Conservation (phyloP, 2,113 vertebrate species). For the Thamnaconus septentrionalis region DNA sequence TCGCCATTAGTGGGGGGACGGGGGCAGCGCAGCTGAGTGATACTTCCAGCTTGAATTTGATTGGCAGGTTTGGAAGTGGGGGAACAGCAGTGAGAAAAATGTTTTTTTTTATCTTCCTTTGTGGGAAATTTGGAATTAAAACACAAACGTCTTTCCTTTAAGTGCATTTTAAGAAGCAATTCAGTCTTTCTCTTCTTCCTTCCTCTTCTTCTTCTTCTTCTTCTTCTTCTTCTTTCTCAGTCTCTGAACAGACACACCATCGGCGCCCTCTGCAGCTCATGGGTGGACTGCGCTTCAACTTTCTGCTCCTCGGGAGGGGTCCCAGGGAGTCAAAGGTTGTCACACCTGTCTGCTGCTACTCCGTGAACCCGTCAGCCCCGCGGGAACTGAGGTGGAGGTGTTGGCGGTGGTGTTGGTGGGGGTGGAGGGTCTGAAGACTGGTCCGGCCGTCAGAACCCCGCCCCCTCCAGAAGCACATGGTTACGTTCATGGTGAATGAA, state of each 20-base stretch:
- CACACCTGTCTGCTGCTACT: too few species aligned
- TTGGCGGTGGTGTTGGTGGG: neutral
- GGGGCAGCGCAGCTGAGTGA: neutral
- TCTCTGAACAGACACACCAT: neutral
- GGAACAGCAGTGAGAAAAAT: neutral
- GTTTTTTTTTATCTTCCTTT: neutral
- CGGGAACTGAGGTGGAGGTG: too few species aligned
- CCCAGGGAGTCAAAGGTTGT: neutral
- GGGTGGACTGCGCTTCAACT: too few species aligned
- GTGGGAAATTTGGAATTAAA: slow-evolving; percentile 3
- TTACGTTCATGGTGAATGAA: too few species aligned
- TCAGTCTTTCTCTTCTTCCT: too few species aligned
- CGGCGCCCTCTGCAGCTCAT: too few species aligned
- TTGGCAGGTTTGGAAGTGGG: neutral
- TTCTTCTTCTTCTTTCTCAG: too few species aligned
- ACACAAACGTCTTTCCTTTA: neutral
- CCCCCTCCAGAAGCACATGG: too few species aligned
- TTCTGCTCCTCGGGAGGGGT: neutral
- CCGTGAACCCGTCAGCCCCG: too few species aligned
- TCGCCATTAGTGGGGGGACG: too few species aligned
- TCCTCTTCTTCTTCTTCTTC: too few species aligned
- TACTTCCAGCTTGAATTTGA: too few species aligned
- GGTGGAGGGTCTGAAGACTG: neutral
- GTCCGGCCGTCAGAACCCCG: neutral
- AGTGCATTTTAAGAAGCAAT: slow-evolving; percentile 13